phyloP scores from a whole-genome alignment of 2,113 vertebrate species.

The Melanostigma gelatinosum region DNA sequence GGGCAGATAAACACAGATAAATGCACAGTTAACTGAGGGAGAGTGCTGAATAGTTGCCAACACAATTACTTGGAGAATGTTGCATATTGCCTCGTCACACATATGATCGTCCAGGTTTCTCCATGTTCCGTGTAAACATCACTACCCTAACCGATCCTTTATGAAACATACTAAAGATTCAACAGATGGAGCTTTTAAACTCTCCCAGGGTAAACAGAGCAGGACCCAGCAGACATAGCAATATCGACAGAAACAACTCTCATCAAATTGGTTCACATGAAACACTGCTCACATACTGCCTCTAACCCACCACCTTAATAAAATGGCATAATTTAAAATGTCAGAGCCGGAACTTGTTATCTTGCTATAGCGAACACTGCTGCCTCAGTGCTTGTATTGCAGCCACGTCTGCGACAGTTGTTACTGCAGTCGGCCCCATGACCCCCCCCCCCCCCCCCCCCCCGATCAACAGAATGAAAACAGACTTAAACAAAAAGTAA shows the following conservation, averaged over 20 bases:
- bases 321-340: background rate
- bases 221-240: background rate
- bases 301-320: background rate
- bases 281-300: background rate
- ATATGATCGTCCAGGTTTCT: background rate
- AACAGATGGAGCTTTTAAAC: background rate
- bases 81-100: background rate
- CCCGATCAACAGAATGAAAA: constrained; percentile 23
- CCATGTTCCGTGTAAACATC: background rate
- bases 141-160: background rate
- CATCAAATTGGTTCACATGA: background rate
- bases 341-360: background rate
- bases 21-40: background rate
- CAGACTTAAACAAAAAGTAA: constrained; percentile 34
- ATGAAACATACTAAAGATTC: background rate
- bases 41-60: background rate
- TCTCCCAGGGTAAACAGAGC: background rate
- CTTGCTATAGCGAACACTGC: background rate
- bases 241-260: background rate
- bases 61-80: background rate
- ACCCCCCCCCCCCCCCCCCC: background rate
- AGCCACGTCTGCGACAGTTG: background rate
- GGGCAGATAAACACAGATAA: background rate
- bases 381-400: background rate
- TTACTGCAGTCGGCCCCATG: background rate